These are phyloP conservation scores for Hololepta plana DNA, from an alignment of 2,888 invertebrate species.

Conservation along the genomic window DNA sequence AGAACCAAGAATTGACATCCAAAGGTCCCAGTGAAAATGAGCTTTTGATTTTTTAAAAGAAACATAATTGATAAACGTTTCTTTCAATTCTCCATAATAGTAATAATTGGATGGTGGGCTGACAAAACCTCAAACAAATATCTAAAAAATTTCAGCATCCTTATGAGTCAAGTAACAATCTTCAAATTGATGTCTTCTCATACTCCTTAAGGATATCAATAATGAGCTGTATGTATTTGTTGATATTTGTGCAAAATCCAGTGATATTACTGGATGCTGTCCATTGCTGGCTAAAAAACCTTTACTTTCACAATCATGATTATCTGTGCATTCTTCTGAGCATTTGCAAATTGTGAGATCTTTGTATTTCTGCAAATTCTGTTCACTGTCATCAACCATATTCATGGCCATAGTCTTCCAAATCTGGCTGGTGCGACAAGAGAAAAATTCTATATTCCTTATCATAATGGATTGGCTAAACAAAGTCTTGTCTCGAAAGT, in stretches of 20 bases:
- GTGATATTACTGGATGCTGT: slow-evolving; percentile 7
- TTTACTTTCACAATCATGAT: slow-evolving; percentile 7
- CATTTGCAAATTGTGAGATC: slow-evolving; percentile 1
- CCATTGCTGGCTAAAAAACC: slow-evolving; percentile 8
- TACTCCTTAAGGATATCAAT: background rate
- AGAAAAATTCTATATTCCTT: slow-evolving; percentile 1
- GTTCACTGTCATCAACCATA: slow-evolving; percentile 3
- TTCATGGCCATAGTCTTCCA: slow-evolving; percentile 2
- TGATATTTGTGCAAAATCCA: slow-evolving; percentile 7
- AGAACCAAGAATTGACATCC: slow-evolving; percentile 6
- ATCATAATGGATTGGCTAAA: slow-evolving; percentile 3
- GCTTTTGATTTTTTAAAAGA: slow-evolving; percentile 6
- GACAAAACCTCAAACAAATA: slow-evolving; percentile 7
- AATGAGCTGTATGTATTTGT: background rate
- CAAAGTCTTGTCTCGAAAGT: background rate
- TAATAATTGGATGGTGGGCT: slow-evolving; percentile 6
- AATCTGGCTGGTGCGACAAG: slow-evolving; percentile 1
- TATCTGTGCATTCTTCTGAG: slow-evolving; percentile 2
- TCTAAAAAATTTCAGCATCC: slow-evolving; percentile 5
- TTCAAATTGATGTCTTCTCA: slow-evolving; percentile 3
- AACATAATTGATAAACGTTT: slow-evolving; percentile 7
- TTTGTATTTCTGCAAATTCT: slow-evolving; percentile 2
- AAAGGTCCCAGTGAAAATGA: slow-evolving; percentile 8
- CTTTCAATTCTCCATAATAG: too few species aligned
- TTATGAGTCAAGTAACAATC: slow-evolving; percentile 4